Evolutionary conservation across 2,797 vertebrate species (phyloP).

Genomic region (Eurystomus glaucurus): DNA sequence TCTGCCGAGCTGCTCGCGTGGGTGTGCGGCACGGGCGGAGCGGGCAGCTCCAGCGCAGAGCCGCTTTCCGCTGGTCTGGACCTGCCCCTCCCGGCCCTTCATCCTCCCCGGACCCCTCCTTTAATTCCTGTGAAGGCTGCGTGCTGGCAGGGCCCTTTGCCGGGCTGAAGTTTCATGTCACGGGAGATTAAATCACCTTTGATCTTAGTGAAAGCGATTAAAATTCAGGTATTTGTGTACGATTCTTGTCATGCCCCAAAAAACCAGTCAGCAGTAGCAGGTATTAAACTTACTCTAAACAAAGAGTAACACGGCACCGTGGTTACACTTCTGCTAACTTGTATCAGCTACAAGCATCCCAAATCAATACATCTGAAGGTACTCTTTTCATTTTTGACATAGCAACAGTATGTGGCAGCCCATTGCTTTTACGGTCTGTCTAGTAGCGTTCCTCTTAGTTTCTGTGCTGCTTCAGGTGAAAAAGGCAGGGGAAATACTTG

Average conservation of each 20-base stretch:
- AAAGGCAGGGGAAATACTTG: background rate
- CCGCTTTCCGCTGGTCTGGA: fast-evolving
- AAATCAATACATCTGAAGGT: fast-evolving
- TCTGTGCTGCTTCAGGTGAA: background rate
- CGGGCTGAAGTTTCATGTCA: fast-evolving
- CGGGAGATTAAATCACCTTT: background rate
- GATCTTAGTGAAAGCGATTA: fast-evolving
- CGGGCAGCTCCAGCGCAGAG: background rate
- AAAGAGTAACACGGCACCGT: fast-evolving
- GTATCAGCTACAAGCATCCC: background rate
- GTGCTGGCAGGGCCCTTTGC: background rate
- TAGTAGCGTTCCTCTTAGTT: background rate
- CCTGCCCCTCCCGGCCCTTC: background rate
- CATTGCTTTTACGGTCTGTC: background rate
- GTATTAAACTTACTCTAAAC: background rate
- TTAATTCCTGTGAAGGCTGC: fast-evolving
- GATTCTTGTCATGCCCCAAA: background rate
- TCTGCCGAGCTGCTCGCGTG: background rate
- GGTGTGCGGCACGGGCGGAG: fast-evolving
- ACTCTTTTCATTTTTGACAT: background rate
- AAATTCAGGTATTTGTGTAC: background rate
- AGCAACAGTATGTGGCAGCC: fast-evolving
- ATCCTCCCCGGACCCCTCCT: fast-evolving
- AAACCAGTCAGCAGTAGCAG: background rate
- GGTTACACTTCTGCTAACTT: fast-evolving